A percentile compares a stretch with the other conserved stretches of the same genome.
These are phyloP conservation scores for Merluccius polli DNA, from an alignment of 2,797 vertebrate species.

Conservation along the genomic window DNA sequence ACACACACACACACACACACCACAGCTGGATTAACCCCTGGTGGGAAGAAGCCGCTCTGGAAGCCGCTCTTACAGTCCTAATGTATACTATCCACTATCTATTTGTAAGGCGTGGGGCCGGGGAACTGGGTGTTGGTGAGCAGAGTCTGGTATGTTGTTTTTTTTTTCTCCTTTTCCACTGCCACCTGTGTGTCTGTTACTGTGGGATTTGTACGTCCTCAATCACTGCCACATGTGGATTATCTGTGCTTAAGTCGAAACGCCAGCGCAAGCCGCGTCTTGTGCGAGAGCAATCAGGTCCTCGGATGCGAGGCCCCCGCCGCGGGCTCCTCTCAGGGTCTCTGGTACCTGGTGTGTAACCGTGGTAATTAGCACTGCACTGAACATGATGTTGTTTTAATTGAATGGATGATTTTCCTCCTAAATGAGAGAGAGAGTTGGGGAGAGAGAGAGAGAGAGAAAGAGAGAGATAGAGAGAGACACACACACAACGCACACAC, in stretches of 20 bases:
- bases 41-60: too few species aligned
- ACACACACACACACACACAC: too few species aligned
- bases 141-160: slow-evolving; percentile 64
- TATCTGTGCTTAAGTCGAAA: slow-evolving; percentile 75
- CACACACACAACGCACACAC: neutral
- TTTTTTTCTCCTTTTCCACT: slow-evolving; percentile 55
- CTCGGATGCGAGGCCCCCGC: slow-evolving; percentile 54
- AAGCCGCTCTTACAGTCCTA: neutral
- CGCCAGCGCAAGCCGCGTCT: slow-evolving; percentile 73
- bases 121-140: slow-evolving; percentile 24
- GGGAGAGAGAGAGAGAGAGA: too few species aligned
- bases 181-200: slow-evolving; percentile 78
- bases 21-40: too few species aligned
- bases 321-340: slow-evolving; percentile 48
- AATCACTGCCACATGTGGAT: slow-evolving; percentile 81
- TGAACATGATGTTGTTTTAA: slow-evolving; percentile 26
- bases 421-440: neutral
- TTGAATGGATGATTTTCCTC: neutral
- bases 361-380: slow-evolving; percentile 44
- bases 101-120: slow-evolving; percentile 17
- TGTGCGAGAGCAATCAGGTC: slow-evolving; percentile 66
- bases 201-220: slow-evolving; percentile 78
- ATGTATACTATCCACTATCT: neutral
- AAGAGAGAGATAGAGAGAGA: neutral
- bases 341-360: slow-evolving; percentile 49